A percentile compares a stretch with the other conserved stretches of the same genome.
Evolutionary conservation across 2,888 invertebrate species (phyloP).

Genomic region (Agrochola macilenta): DNA sequence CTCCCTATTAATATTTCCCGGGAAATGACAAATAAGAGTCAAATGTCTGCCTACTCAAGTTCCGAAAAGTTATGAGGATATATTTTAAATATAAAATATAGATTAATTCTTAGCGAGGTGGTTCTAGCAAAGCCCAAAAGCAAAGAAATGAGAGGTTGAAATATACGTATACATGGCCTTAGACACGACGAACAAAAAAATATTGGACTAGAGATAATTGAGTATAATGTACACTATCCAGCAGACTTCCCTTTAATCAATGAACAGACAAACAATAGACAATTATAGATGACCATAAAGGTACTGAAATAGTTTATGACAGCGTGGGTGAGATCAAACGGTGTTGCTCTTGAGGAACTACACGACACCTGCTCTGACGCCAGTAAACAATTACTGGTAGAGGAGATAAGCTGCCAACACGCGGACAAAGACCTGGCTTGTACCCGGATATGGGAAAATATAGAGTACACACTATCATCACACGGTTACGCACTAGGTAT

Average conservation of each 20-base stretch:
- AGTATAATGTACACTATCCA: conserved; percentile 32
- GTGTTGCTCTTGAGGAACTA: conserved; percentile 71
- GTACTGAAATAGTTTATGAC: conserved; percentile 68
- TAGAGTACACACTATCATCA: neutral
- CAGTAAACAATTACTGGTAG: conserved; percentile 43
- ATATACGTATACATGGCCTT: neutral
- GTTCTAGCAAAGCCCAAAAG: neutral
- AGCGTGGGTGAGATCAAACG: conserved; percentile 70
- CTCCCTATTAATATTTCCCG: conserved; percentile 33
- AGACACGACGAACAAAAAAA: neutral
- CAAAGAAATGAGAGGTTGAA: neutral
- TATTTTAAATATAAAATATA: neutral
- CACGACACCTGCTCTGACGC: conserved; percentile 73
- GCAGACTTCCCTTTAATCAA: conserved; percentile 58
- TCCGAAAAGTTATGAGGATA: conserved; percentile 3
- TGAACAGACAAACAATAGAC: conserved; percentile 68
- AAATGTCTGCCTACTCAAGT: neutral
- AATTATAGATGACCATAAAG: conserved; percentile 67
- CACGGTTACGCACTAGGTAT: too few relatives aligned
- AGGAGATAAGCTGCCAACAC: conserved; percentile 17
- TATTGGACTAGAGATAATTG: neutral
- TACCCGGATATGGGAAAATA: conserved; percentile 40
- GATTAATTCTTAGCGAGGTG: neutral
- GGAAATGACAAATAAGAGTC: conserved; percentile 26
- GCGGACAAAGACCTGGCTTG: neutral